A percentile compares a stretch with the other conserved stretches of the same genome.
Evolutionary conservation across 1,140 invertebrate species (phyloP).

Genomic region (Hyles vespertilio): DNA sequence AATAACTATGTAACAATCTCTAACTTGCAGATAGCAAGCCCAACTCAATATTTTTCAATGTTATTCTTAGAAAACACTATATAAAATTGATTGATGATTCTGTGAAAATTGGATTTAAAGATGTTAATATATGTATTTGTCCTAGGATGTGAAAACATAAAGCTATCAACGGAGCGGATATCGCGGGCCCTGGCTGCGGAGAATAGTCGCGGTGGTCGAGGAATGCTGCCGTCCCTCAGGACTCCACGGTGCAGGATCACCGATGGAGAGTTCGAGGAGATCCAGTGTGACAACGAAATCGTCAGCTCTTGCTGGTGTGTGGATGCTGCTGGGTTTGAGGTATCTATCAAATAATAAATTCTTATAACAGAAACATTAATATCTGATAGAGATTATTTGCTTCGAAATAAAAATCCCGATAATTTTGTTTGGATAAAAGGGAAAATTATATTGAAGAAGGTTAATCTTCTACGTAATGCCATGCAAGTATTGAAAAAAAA

Average conservation of each 20-base stretch:
- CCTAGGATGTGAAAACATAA: slow-evolving; percentile 63
- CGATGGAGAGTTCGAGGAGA: slow-evolving; percentile 84
- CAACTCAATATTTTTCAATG: too few species aligned
- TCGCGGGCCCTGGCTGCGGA: slow-evolving; percentile 58
- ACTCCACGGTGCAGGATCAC: slow-evolving; percentile 81
- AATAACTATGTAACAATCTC: too few species aligned
- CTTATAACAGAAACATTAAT: background rate
- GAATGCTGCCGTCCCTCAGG: slow-evolving; percentile 63
- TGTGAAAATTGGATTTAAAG: too few species aligned
- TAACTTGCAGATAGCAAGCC: too few species aligned
- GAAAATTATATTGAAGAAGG: too few species aligned
- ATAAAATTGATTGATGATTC: too few species aligned
- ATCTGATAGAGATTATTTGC: too few species aligned
- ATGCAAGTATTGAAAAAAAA: too few species aligned
- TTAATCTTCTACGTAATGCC: too few species aligned
- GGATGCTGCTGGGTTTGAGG: slow-evolving; percentile 85
- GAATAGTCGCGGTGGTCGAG: slow-evolving; percentile 50
- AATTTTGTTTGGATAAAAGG: too few species aligned
- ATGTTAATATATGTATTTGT: background rate
- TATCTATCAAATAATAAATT: slow-evolving; percentile 13
- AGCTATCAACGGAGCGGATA: slow-evolving; percentile 59
- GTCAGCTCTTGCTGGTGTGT: slow-evolving; percentile 88
- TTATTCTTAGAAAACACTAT: too few species aligned
- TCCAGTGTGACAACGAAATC: slow-evolving; percentile 84
- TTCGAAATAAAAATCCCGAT: too few species aligned